Base-by-base conservation (phyloP, 2,797 vertebrate species). In the Synaphobranchus kaupii region DNA sequence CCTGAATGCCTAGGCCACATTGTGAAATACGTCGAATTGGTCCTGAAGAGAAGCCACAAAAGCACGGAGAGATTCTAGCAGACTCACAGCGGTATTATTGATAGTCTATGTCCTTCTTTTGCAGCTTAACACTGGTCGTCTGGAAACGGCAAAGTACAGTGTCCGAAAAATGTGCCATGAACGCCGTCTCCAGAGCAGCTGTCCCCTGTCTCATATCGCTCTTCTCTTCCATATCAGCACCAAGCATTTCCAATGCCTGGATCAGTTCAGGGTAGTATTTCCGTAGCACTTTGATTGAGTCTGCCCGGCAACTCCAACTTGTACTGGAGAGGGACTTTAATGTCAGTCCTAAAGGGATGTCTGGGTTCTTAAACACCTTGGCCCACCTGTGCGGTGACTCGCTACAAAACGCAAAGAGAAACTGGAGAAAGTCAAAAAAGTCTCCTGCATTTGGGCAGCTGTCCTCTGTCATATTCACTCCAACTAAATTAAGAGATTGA, bases 61-160 rank as follows among this genome's bases (percentile, higher is more conserved):
- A 52, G 83, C 80, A 52, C 17, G 73, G 28, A 88, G 52, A 66
- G 87, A 85, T 25, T 47, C 80, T 13, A 84, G 66, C 34, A 86
- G 87, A 28, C 31, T 44, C 68, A 7, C 68, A 48, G 88, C 88
- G 78, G 84, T 83, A 87, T 31, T 83, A 89, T n/a, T n/a, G n/a
- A n/a, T n/a, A 83, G 78, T 89, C 10, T 73, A 89, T 87, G 54
- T 85, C 86, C 13, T 44, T 22, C 48, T 87, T 87, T 60, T 87
- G 83, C 48, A 87, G n/a, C 48, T 85, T 76, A 60, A 82, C 58
- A 76, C 86, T 89, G n/a, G 88, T 89, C 73, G 76, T 83, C 58
- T 87, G 86, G 83, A 88, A 88, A 76, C 84, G 63, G 56, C 82
- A 25, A 31, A 87, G 47, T 84, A 87, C 84, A 28, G 44, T 47